phyloP scores from a whole-genome alignment of 2,113 vertebrate species.

The Noctilio leporinus region DNA sequence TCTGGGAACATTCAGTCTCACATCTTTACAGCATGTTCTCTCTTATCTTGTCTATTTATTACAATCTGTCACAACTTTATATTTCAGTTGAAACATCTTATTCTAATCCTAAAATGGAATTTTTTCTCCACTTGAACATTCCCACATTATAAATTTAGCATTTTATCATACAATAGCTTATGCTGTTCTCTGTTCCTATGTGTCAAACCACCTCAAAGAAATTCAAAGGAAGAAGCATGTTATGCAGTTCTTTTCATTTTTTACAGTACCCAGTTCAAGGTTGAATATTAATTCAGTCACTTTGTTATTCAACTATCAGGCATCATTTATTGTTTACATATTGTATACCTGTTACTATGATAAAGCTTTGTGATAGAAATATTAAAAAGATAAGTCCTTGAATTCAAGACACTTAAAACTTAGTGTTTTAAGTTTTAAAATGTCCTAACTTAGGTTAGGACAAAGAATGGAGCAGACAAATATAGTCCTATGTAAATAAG shows the following conservation, averaged over 20 bases:
- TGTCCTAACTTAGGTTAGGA: too few species aligned
- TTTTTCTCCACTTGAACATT: background rate
- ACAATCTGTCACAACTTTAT: background rate
- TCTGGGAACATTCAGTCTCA: background rate
- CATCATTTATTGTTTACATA: background rate
- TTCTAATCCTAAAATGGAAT: background rate
- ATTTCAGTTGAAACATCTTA: background rate
- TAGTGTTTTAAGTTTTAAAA: too few species aligned
- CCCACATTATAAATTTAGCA: background rate
- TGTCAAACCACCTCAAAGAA: background rate
- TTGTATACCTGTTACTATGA: background rate
- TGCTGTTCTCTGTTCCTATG: background rate
- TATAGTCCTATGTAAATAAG: background rate
- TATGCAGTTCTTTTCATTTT: conserved; percentile 10
- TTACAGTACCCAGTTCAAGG: background rate
- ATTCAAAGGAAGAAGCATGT: background rate
- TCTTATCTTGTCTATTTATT: background rate
- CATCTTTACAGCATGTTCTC: background rate
- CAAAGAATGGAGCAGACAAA: background rate
- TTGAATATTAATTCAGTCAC: background rate
- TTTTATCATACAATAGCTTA: background rate
- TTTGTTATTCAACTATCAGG: background rate
- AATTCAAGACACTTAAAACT: background rate
- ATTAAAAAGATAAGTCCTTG: background rate
- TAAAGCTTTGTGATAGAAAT: background rate